These are phyloP conservation scores for Hofmannophila pseudospretella DNA, from an alignment of 2,888 invertebrate genomes.

Conservation along the genomic window DNA sequence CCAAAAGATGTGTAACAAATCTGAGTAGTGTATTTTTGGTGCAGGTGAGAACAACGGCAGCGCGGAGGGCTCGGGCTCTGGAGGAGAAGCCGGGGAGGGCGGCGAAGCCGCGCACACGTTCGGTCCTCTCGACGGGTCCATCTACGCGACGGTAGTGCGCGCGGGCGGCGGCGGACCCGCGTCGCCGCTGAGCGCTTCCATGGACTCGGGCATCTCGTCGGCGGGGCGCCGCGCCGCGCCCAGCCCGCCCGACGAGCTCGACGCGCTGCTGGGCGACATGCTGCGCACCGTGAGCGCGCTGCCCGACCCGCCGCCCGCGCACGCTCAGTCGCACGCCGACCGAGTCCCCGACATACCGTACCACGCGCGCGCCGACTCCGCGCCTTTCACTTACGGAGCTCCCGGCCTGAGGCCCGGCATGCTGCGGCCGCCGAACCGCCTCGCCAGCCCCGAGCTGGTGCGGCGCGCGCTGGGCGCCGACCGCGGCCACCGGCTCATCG, in stretches of 20 bases:
- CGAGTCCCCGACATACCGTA: constrained; percentile 85
- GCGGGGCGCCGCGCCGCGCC: constrained; percentile 79
- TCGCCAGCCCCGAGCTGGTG: constrained; percentile 90
- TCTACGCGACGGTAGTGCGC: constrained; percentile 86
- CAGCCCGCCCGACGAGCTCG: constrained; percentile 82
- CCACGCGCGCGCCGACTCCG: constrained; percentile 92
- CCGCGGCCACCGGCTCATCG: constrained; percentile 54
- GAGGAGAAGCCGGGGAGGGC: constrained; percentile 64
- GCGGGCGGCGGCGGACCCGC: constrained; percentile 68
- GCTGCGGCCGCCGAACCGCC: constrained; percentile 84
- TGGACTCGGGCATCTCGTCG: constrained; percentile 94
- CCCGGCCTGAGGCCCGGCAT: constrained; percentile 78
- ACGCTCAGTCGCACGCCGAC: constrained; percentile 69
- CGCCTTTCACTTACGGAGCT: constrained; percentile 93
- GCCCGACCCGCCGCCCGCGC: constrained; percentile 74
- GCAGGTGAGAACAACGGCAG: constrained; percentile 79
- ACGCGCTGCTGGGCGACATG: constrained; percentile 91
- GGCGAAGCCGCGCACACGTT: constrained; percentile 82
- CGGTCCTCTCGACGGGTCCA: constrained; percentile 93
- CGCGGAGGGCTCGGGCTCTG: constrained; percentile 65
- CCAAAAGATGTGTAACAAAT: too few species aligned
- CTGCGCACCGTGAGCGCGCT: constrained; percentile 92
- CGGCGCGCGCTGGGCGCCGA: constrained; percentile 81
- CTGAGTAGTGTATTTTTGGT: constrained; percentile 20
- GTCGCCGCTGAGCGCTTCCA: constrained; percentile 89